Percentiles rank a stretch among this genome's conserved stretches.
phyloP scores from a whole-genome alignment of 2,797 vertebrate genomes.

The Oreortyx pictus region DNA sequence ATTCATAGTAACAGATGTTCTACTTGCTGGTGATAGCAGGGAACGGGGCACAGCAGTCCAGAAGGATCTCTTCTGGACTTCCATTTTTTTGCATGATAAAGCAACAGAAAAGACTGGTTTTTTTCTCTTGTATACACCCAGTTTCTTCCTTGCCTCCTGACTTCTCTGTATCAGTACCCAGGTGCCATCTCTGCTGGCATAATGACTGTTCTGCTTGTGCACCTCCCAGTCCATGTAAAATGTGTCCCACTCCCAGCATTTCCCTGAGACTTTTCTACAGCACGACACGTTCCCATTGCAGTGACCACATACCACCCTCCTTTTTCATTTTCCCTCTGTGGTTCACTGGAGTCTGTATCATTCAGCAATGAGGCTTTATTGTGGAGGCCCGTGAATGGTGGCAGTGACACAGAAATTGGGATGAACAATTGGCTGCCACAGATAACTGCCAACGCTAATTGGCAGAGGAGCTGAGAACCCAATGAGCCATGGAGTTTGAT shows the following conservation, averaged over 20 bases:
- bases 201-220: neutral
- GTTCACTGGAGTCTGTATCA: neutral
- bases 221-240: neutral
- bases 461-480: neutral
- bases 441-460: neutral
- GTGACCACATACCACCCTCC: neutral
- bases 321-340: neutral
- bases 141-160: neutral
- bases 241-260: neutral
- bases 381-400: neutral
- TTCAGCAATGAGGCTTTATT: neutral
- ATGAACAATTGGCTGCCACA: neutral
- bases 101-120: neutral
- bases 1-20: neutral
- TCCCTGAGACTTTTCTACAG: neutral
- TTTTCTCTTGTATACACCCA: no score
- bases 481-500: neutral
- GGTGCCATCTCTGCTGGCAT: neutral
- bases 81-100: neutral
- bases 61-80: neutral
- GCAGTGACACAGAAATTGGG: neutral
- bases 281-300: fast-evolving
- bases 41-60: neutral
- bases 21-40: neutral
- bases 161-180: neutral